These are phyloP conservation scores for Hypomecis atomaria DNA, from an alignment of 2,888 invertebrate species.

Conservation along the genomic window DNA sequence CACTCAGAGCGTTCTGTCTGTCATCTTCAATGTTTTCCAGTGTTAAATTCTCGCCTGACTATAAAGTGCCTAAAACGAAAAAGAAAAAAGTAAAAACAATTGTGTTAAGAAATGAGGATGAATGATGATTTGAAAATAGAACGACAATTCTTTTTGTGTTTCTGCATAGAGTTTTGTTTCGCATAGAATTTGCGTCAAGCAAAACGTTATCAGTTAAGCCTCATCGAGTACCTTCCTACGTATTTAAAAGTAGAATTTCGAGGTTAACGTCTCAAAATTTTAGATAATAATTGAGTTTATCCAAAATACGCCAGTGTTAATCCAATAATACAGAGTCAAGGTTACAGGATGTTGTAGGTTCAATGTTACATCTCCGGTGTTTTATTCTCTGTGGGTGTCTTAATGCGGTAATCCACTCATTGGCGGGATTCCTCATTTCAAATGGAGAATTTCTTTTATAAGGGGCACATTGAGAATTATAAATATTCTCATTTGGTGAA, in stretches of 20 bases:
- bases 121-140: constrained; percentile 22
- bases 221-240: neutral
- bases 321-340: constrained; percentile 26
- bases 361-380: constrained; percentile 49
- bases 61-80: constrained; percentile 14
- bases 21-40: constrained; percentile 44
- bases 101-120: constrained; percentile 9
- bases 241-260: too few relatives aligned
- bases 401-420: constrained; percentile 58
- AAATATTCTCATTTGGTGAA: too few relatives aligned
- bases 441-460: constrained; percentile 10
- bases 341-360: constrained; percentile 38
- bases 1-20: too few relatives aligned
- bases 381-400: constrained; percentile 61
- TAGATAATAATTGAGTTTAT: constrained; percentile 3
- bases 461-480: too few relatives aligned
- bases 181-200: constrained; percentile 4
- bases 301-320: constrained; percentile 14
- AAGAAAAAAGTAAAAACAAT: constrained; percentile 15
- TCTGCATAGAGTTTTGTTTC: neutral
- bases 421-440: constrained; percentile 18
- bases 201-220: neutral
- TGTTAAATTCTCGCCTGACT: constrained; percentile 72
- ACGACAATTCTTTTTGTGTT: constrained; percentile 21
- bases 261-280: neutral